Base-by-base conservation (phyloP, 2,888 invertebrate species). In the Cosmopolites sordidus region DNA sequence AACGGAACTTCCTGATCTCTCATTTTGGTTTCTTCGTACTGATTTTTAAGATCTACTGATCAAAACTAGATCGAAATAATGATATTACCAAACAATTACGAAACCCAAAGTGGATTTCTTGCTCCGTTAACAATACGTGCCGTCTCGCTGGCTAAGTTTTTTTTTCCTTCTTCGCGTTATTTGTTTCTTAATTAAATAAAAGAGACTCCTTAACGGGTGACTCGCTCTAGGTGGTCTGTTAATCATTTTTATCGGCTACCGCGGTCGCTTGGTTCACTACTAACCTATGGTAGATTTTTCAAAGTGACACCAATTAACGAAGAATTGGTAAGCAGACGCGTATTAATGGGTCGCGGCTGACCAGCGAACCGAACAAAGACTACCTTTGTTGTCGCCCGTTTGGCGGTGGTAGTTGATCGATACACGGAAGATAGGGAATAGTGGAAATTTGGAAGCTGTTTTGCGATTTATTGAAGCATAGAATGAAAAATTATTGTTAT, bases 281-380 rank as follows among this genome's bases (percentile, higher is more conserved):
- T 29, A 16, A 30, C 44, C 43, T 46, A 47, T 52, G 42, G 49
- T 40, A 42, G 49, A 50, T 48, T 54, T 55, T 55, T 55, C 43
- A 55, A 39, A 51, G 45, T 48, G 56, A 56, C 56, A 56, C 56
- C 56, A 53, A 56, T 53, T 56, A 56, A 53, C 52, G 49, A 49
- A 54, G 42, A 54, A 48, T 44, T 43, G 45, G 48, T 37, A 56
- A 56, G 44, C 18, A 17, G 49, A 52, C 46, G 18, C 39, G 38
- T 54, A 54, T 54, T 51, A 55, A 51, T 47, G 40, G 46, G 55
- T 29, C 45, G 29, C 45, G 46, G 41, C 51, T 48, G 48, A 50
- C 27, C 27, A 37, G 42, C 40, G 33, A 33, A 22, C 22, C 22
- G 22, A 22, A 33, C 33, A 33, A 12, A 33, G 33, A n/a, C n/a